Evolutionary conservation across 2,888 invertebrate species (phyloP).

Genomic region (Callinectes sapidus): DNA sequence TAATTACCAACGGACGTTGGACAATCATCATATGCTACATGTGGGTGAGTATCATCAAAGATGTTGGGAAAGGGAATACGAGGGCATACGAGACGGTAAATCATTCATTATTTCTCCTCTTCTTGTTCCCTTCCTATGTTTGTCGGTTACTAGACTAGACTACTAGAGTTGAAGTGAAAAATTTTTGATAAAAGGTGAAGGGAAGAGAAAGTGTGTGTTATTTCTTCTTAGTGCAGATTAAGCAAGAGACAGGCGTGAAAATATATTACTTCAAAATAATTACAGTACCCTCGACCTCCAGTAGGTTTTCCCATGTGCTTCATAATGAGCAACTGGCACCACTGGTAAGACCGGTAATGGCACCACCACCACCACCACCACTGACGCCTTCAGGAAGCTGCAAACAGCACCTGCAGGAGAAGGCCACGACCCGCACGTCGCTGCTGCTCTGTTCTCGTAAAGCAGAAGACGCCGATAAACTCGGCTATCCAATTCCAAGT

Average conservation of each 20-base stretch:
- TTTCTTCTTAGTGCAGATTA: neutral
- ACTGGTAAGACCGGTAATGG: neutral
- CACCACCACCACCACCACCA: neutral
- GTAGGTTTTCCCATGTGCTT: neutral
- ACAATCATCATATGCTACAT: too few species aligned
- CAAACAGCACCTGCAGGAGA: neutral
- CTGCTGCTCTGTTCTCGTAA: neutral
- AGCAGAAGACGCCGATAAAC: neutral
- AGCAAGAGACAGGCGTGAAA: neutral
- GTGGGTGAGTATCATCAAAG: too few species aligned
- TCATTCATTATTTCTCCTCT: neutral
- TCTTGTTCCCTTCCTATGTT: neutral
- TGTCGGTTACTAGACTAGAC: neutral
- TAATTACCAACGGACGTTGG: too few species aligned
- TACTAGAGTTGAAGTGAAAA: neutral
- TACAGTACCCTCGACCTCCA: neutral
- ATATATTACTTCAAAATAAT: neutral
- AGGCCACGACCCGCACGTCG: neutral
- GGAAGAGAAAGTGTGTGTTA: neutral
- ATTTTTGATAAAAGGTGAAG: neutral
- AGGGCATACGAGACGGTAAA: neutral
- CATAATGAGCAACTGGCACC: neutral
- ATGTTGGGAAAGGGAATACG: too few species aligned
- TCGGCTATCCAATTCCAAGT: constrained; percentile 50
- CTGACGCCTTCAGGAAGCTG: neutral